Conservation (phyloP, 92 coral and sea anemone species). For the Actinostola sp. region DNA sequence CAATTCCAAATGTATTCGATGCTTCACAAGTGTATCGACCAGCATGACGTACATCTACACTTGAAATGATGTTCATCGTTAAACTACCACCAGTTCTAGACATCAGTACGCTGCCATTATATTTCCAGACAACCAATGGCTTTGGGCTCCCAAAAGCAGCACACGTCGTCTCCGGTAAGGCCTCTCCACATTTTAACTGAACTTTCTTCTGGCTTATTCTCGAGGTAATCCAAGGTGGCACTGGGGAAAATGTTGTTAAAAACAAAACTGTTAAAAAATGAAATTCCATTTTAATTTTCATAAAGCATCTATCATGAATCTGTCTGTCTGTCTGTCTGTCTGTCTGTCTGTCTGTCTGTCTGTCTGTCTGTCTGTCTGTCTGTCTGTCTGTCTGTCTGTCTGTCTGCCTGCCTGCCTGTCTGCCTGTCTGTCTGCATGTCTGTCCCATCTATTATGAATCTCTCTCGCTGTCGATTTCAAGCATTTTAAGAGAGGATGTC, state of each 20-base stretch:
- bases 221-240: neutral
- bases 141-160: neutral
- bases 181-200: neutral
- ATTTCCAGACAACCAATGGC: neutral
- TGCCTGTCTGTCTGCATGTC: too few relatives aligned
- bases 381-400: too few relatives aligned
- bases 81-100: neutral
- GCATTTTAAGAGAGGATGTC: too few relatives aligned
- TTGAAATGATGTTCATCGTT: neutral
- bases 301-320: neutral
- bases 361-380: too few relatives aligned
- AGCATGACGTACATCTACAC: neutral
- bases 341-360: too few relatives aligned
- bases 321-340: too few relatives aligned
- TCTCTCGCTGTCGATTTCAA: too few relatives aligned
- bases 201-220: neutral
- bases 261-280: neutral
- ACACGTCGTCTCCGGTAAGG: neutral
- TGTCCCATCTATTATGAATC: too few relatives aligned
- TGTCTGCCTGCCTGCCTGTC: too few relatives aligned
- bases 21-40: conserved; percentile 12
- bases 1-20: neutral
- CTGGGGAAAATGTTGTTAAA: neutral
- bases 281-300: neutral
- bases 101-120: neutral